Evolutionary conservation across 1,140 invertebrate genomes (phyloP), one percentile per base, ranked within the genome.

Genomic region (Drosophila nannoptera): DNA sequence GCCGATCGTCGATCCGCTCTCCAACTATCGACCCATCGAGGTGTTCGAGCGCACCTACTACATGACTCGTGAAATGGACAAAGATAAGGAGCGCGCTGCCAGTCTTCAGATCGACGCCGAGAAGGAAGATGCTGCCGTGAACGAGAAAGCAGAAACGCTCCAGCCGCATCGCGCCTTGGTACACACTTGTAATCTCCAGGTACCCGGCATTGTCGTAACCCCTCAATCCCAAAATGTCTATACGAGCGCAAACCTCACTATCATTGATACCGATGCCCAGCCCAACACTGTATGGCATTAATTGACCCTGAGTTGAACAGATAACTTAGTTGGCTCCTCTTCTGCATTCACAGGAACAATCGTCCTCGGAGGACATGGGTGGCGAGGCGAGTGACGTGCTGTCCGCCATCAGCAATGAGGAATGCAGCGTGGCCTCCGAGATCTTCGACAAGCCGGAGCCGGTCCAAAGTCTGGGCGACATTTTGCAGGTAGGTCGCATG

Each of bases 391-490:
- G 89, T 54, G 93, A 92, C 76, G 92, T 93, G 4, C 89, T 93
- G 33, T 93, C 92, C 60, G 92, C 92, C 69, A 93, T 93, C 63
- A 93, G 92, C 87, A 93, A 93, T 72, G 93, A 94, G 82, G 93
- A 94, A 87, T 92, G 91, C 84, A 93, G 92, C 81, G 90, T 93
- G 75, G 91, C 92, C 53, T 93, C 92, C 2, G 93, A 94, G 77
- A 92, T 93, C 29, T 90, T 92, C 29, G 92, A 93, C 70, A 88
- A 80, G 52, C 70, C 59, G 7, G 74, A 75, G 0, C 42, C 68
- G 2, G 76, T 76, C 2, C 72, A 80, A 0, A 87, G 77, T 2
- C 52, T 89, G 9, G 88, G 86, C 5, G 89, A 90, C 33, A 87
- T 90, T 49, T 74, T 90, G 50, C 89, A 90, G 74, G 88, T 88